Percentiles rank a stretch among this genome's conserved stretches.
Evolutionary conservation across 2,888 invertebrate genomes (phyloP).

Genomic region (Amiota minor): DNA sequence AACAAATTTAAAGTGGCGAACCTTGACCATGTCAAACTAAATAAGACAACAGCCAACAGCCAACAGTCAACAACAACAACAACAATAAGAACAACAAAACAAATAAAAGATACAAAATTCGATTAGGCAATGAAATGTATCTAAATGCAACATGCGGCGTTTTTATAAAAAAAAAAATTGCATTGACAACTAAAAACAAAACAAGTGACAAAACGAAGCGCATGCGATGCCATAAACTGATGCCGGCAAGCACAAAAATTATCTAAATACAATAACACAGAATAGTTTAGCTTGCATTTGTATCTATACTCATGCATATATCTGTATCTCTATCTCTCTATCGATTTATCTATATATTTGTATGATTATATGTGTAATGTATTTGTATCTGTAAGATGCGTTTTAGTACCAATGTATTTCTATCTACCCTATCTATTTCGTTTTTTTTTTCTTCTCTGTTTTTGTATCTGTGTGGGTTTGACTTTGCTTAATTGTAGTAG

Average conservation of each 20-base stretch:
- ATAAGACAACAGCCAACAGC: conserved; percentile 4
- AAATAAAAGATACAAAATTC: no score
- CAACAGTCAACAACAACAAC: background rate
- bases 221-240: no score
- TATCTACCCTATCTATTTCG: background rate
- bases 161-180: conserved; percentile 11
- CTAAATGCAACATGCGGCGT: conserved; percentile 19
- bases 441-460: background rate
- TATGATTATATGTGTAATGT: background rate
- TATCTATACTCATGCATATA: background rate
- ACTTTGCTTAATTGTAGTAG: conserved; percentile 25
- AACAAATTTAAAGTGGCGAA: conserved; percentile 8
- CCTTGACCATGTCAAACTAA: conserved; percentile 32
- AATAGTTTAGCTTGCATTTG: background rate
- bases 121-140: background rate
- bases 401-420: background rate
- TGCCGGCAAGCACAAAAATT: background rate
- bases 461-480: conserved; percentile 8
- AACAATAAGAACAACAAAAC: background rate
- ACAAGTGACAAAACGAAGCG: conserved; percentile 9
- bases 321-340: background rate
- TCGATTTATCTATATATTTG: background rate
- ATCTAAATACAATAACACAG: background rate
- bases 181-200: background rate
- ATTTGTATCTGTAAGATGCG: conserved; percentile 9